A percentile compares a stretch with the other conserved stretches of the same genome.
Conservation (phyloP, 2,888 invertebrate species). For the Drosophila peninsularis region DNA sequence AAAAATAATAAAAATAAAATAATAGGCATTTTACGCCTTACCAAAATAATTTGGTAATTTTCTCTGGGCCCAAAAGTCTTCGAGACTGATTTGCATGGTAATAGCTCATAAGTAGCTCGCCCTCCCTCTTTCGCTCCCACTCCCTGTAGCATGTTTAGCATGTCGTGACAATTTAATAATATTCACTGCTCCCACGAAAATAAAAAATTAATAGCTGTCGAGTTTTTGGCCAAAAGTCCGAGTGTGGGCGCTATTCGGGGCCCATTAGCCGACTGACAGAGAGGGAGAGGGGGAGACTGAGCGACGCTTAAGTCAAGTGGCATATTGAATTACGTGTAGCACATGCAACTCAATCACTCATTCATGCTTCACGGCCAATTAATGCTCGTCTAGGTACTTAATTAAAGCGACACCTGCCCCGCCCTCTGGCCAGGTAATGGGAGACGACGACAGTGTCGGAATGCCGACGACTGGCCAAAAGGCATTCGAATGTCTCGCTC, state of each 20-base stretch:
- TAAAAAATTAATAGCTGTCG: slow-evolving; percentile 32
- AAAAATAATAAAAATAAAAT: not conserved
- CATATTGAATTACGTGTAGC: slow-evolving; percentile 27
- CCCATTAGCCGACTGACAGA: not conserved
- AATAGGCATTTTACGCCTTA: not conserved
- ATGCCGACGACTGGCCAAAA: slow-evolving; percentile 26
- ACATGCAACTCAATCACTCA: slow-evolving; percentile 58
- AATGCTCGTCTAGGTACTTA: slow-evolving; percentile 20
- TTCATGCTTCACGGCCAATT: slow-evolving; percentile 59
- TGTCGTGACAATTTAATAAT: slow-evolving; percentile 13
- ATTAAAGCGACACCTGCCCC: slow-evolving; percentile 50
- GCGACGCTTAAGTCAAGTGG: slow-evolving; percentile 26
- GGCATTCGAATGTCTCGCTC: slow-evolving; percentile 13
- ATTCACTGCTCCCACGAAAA: slow-evolving; percentile 6
- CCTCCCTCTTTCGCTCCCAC: too few species aligned
- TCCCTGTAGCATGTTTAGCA: not conserved
- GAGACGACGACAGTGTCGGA: slow-evolving; percentile 40
- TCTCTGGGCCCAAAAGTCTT: not conserved
- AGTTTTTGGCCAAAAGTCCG: slow-evolving; percentile 18
- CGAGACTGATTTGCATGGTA: not conserved
- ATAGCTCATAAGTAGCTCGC: not conserved
- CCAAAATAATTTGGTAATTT: not conserved
- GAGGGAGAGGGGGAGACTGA: not conserved
- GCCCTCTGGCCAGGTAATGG: slow-evolving; percentile 25
- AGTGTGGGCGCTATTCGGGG: slow-evolving; percentile 31